Evolutionary conservation across 1,140 invertebrate species (phyloP), one percentile per base, ranked within the genome.

Genomic region (Drosophila mayri): DNA sequence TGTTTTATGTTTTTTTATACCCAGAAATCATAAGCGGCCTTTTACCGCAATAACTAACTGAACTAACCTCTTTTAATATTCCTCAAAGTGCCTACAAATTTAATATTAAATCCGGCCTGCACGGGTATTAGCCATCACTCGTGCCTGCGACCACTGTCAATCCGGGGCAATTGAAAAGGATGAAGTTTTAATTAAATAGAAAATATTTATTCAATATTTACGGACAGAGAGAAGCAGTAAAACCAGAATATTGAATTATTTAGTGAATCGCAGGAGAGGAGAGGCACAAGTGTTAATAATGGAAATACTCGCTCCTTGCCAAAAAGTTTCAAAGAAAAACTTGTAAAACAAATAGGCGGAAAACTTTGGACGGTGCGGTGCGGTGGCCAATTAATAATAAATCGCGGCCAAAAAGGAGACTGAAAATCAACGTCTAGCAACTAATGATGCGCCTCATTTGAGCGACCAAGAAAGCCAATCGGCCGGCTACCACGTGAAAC

Each of bases 251-350:
- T 74, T 88, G 58, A 87, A 87, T 82, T 90, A 81, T 88, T 84
- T 80, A 71, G 76, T 75, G 62, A 55, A 61, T 75, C 40, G 63
- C 40, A 62, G 22, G 22, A 22, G 59, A 60, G 40, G 47, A 38
- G 65, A 62, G 52, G 79, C 84, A 77, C 84, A 87, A 87, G 80
- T 87, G 84, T 88, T 88, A 88, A 88, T 87, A 87, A 87, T 87
- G 82, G 73, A 88, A 88, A 90, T 38, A 55, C 52, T 55, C 57
- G 67, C 68, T 37, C 32, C 25, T 41, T 52, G 43, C 28, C 14
- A 25, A 47, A 67, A 47, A 63, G 20, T 58, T 75, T 55, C 20
- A 12, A 71, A 40, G 62, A 47, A 66, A 71, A 76, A 81, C 65
- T 81, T 64, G 59, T 62, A 58, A 41, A 67, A 72, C 83, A 87